Percentiles rank a stretch among this genome's conserved stretches.
Conservation (phyloP, 2,797 vertebrate genomes). For the Rhincodon typus region DNA sequence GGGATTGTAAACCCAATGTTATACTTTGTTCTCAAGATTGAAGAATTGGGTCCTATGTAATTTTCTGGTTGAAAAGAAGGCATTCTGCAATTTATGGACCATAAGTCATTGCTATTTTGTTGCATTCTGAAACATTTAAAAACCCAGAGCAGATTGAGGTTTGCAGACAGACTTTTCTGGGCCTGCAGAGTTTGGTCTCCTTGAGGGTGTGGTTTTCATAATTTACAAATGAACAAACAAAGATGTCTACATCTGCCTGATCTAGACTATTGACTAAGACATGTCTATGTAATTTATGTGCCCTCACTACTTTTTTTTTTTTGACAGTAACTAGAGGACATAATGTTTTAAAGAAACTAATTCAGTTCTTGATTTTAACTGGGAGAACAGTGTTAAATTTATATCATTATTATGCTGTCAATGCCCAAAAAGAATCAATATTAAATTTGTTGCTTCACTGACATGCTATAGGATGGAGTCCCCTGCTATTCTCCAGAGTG, state of each 20-base stretch:
- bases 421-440: not conserved
- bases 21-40: conserved; percentile 9
- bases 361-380: not conserved
- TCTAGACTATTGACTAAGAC: not conserved
- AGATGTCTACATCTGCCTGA: not conserved
- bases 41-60: not conserved
- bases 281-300: not conserved
- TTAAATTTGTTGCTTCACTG: no score
- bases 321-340: not conserved
- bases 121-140: conserved; percentile 25
- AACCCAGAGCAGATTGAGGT: not conserved
- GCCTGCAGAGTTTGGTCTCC: conserved; percentile 2
- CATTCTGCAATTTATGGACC: not conserved
- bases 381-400: not conserved
- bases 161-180: conserved; percentile 8
- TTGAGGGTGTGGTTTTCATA: not conserved
- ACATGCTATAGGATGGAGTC: no score
- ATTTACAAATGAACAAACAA: conserved; percentile 22
- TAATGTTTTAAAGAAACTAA: not conserved
- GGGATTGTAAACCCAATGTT: not conserved
- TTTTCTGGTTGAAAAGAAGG: not conserved
- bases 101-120: not conserved
- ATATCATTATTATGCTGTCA: not conserved
- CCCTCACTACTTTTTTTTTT: not conserved
- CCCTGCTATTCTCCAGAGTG: no score